Evolutionary conservation across 1,140 invertebrate species (phyloP).

Genomic region (Anoplolepis gracilipes): DNA sequence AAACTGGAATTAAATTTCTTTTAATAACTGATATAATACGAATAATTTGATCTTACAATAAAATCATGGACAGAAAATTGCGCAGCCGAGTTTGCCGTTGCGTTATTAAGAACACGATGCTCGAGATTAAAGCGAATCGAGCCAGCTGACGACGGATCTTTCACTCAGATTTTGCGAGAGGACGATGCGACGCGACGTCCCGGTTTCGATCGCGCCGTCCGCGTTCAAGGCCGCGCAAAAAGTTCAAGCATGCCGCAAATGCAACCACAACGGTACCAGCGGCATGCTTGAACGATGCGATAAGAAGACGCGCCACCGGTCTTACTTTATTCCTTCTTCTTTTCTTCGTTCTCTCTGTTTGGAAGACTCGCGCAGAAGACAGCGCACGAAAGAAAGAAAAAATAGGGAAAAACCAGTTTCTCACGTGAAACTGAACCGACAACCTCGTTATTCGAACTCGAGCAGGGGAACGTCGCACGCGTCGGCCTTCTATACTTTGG

Average conservation of each 20-base stretch:
- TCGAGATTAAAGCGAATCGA: constrained; percentile 33
- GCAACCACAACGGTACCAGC: constrained; percentile 76
- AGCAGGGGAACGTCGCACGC: constrained; percentile 60
- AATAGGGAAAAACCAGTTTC: constrained; percentile 67
- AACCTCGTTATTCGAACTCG: constrained; percentile 76
- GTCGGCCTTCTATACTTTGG: constrained; percentile 56
- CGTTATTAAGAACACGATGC: constrained; percentile 8
- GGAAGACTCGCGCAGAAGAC: not conserved
- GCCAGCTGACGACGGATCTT: constrained; percentile 59
- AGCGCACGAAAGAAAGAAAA: constrained; percentile 6
- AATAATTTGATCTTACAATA: not conserved
- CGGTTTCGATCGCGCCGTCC: constrained; percentile 60
- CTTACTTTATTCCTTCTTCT: constrained; percentile 52
- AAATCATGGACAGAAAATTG: not conserved
- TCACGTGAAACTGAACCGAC: constrained; percentile 69
- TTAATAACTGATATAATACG: not conserved
- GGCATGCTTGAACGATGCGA: constrained; percentile 66
- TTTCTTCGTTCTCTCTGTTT: not conserved
- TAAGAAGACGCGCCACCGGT: constrained; percentile 67
- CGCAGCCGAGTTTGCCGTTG: not conserved
- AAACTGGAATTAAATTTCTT: not conserved
- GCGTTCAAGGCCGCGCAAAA: constrained; percentile 76
- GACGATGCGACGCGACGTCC: constrained; percentile 59
- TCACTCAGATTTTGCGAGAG: constrained; percentile 17
- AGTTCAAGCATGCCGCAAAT: constrained; percentile 70